phyloP scores from a whole-genome alignment of 2,797 vertebrate genomes.

The Chaunax sp. region DNA sequence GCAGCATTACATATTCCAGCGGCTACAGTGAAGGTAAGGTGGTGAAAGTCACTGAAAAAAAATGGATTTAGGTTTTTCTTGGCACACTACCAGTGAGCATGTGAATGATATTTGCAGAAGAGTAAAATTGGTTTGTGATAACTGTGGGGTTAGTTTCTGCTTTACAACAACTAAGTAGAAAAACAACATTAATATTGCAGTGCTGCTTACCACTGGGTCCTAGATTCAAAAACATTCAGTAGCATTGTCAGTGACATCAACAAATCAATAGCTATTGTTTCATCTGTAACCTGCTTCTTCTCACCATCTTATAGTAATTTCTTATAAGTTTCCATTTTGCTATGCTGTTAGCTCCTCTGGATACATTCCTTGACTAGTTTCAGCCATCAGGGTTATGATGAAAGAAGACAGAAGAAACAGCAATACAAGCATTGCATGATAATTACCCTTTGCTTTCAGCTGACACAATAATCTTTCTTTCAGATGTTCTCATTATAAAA shows the following conservation, averaged over 20 bases:
- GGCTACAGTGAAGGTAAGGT: constrained; percentile 49
- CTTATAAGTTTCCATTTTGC: constrained; percentile 30
- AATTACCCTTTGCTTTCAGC: constrained; percentile 69
- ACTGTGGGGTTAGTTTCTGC: constrained; percentile 36
- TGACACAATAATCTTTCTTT: constrained; percentile 65
- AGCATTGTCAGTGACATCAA: constrained; percentile 19
- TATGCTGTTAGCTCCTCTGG: constrained; percentile 34
- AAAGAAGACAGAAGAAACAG: constrained; percentile 62
- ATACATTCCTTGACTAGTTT: constrained; percentile 44
- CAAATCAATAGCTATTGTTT: constrained; percentile 45
- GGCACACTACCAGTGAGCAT: constrained; percentile 38
- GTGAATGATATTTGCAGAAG: constrained; percentile 51
- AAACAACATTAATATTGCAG: constrained; percentile 68
- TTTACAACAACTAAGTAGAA: constrained; percentile 49
- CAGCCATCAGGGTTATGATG: constrained; percentile 62
- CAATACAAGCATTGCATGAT: constrained; percentile 60
- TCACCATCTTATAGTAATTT: constrained; percentile 43
- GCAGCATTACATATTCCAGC: constrained; percentile 67
- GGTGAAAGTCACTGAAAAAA: constrained; percentile 61
- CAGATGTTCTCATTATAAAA: constrained; percentile 69
- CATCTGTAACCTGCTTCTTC: constrained; percentile 22
- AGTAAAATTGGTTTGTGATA: constrained; percentile 43
- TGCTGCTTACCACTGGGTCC: constrained; percentile 30
- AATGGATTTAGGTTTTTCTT: constrained; percentile 57
- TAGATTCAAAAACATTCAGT: constrained; percentile 48